Evolutionary conservation across 1,140 invertebrate genomes (phyloP).

Genomic region (Orchesella cincta): DNA sequence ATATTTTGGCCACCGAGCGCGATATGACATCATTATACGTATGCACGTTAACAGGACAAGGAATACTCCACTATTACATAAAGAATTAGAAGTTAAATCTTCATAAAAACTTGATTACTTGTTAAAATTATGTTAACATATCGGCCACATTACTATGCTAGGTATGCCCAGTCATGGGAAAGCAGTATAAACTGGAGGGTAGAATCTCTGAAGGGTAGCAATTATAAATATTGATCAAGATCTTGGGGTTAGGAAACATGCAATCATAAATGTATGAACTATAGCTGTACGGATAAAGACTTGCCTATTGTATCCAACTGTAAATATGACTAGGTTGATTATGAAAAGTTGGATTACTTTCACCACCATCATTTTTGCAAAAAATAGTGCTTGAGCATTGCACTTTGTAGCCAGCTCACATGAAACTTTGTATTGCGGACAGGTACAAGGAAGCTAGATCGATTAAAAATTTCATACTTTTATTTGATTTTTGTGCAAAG

Average conservation of each 20-base stretch:
- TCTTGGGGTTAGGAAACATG: not conserved
- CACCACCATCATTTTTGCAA: not conserved
- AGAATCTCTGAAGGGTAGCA: not conserved
- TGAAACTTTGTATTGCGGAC: constrained; percentile 1
- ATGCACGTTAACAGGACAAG: not conserved
- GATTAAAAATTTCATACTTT: not conserved
- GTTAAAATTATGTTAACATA: not conserved
- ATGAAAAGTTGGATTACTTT: not conserved
- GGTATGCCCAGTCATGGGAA: not conserved
- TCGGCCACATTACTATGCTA: not conserved
- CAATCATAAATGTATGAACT: not conserved
- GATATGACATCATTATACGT: not conserved
- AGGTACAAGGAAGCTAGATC: not conserved
- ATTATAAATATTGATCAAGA: not conserved
- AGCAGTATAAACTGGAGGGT: not conserved
- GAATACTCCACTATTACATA: not conserved
- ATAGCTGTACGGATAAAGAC: too few relatives aligned
- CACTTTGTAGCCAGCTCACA: not conserved
- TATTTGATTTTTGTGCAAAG: not conserved
- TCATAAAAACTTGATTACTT: not conserved
- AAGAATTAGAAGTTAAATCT: not conserved
- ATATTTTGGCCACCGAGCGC: not conserved
- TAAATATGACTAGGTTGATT: not conserved
- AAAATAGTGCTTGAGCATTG: not conserved
- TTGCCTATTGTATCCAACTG: not conserved